phyloP scores from a whole-genome alignment of 2,113 vertebrate species.

The Percina caprodes region DNA sequence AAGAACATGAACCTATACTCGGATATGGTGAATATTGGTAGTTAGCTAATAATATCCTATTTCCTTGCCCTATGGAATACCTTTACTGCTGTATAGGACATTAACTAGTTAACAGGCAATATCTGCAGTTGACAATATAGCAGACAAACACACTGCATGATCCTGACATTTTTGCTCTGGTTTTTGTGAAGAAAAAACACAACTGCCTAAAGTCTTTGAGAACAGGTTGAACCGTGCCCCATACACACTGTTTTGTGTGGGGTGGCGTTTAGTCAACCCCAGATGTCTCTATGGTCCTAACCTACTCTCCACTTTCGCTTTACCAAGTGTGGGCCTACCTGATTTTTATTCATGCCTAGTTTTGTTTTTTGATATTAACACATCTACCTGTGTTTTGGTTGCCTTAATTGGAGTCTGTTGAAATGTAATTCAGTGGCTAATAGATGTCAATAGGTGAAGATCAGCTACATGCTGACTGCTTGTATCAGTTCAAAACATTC shows the following conservation, averaged over 20 bases:
- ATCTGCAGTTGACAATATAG: no score
- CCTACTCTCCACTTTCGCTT: background rate
- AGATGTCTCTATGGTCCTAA: background rate
- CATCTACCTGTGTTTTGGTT: slow-evolving; percentile 8
- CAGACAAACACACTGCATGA: background rate
- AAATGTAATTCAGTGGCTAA: slow-evolving; percentile 8
- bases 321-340: background rate
- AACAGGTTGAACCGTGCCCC: no score
- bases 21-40: background rate
- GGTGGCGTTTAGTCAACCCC: background rate
- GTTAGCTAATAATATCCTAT: background rate
- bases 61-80: background rate
- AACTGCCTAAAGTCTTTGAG: no score
- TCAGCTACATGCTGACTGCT: slow-evolving; percentile 9
- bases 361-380: background rate
- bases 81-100: no score
- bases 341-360: background rate
- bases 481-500: background rate
- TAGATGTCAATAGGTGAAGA: slow-evolving; percentile 1
- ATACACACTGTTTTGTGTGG: background rate
- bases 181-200: background rate
- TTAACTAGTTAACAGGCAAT: no score
- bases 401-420: background rate
- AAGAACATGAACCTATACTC: background rate
- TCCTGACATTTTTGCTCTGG: background rate